These are phyloP conservation scores for Rhagoletis pomonella DNA, from an alignment of 1,140 invertebrate genomes.

Conservation along the genomic window DNA sequence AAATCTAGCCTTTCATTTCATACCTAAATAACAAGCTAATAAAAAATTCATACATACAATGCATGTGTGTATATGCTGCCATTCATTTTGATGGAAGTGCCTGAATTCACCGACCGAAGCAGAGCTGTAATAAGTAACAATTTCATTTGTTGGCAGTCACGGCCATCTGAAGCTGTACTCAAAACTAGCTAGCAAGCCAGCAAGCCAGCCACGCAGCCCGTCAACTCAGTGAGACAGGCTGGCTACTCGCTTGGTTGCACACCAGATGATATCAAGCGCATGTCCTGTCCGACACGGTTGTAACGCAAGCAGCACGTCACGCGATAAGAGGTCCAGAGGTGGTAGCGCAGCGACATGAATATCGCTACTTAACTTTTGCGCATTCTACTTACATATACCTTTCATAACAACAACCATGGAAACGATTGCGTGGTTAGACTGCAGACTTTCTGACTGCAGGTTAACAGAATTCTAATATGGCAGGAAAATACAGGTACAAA, in stretches of 20 bases:
- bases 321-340: constrained; percentile 52
- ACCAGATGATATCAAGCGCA: constrained; percentile 53
- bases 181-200: neutral
- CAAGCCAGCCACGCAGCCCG: neutral
- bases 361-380: neutral
- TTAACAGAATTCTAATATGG: too few species aligned
- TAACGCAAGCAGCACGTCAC: constrained; percentile 65
- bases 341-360: constrained; percentile 24
- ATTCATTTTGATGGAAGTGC: neutral
- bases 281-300: constrained; percentile 56
- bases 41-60: too few species aligned
- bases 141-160: constrained; percentile 18
- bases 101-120: neutral
- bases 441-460: too few species aligned
- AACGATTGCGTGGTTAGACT: too few species aligned
- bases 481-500: neutral
- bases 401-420: too few species aligned
- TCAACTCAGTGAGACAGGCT: neutral
- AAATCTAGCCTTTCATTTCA: too few species aligned
- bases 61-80: neutral
- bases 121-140: constrained; percentile 5
- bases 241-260: constrained; percentile 23
- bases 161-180: neutral
- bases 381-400: constrained; percentile 6
- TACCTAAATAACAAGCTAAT: too few species aligned